These are phyloP conservation scores for Stegodyphus dumicola DNA, from an alignment of 1,140 invertebrate genomes.

Conservation along the genomic window DNA sequence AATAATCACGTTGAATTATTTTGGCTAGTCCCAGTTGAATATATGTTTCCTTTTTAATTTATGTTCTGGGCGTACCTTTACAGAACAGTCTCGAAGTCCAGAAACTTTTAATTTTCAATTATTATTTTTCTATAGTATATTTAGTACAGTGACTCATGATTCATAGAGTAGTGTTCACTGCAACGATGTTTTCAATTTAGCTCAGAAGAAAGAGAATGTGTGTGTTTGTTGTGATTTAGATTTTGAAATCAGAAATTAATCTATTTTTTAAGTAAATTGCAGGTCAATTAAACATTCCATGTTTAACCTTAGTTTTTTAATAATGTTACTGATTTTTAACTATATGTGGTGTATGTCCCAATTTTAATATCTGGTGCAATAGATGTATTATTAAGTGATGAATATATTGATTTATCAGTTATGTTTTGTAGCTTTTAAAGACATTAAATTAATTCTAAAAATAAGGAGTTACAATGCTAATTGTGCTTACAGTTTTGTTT, in stretches of 20 bases:
- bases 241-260: constrained; percentile 33
- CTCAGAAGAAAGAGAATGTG: constrained; percentile 15
- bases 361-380: constrained; percentile 20
- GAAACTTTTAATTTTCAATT: constrained; percentile 37
- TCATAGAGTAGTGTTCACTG: constrained; percentile 19
- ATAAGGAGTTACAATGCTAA: background rate
- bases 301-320: constrained; percentile 18
- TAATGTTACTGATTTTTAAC: constrained; percentile 7
- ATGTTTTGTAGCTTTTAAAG: background rate
- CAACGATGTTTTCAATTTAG: constrained; percentile 7
- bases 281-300: constrained; percentile 45
- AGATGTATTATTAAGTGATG: background rate
- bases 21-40: no score
- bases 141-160: constrained; percentile 15
- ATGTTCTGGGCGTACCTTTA: constrained; percentile 9
- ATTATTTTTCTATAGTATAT: constrained; percentile 32
- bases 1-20: no score
- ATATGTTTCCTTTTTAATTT: constrained; percentile 23
- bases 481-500: background rate
- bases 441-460: background rate
- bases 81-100: constrained; percentile 34
- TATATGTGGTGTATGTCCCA: constrained; percentile 10
- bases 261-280: constrained; percentile 25
- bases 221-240: constrained; percentile 36
- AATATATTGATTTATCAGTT: background rate